Evolutionary conservation across 2,113 vertebrate species (phyloP), one percentile per base, ranked within the genome.

Genomic region (Lepus americanus): DNA sequence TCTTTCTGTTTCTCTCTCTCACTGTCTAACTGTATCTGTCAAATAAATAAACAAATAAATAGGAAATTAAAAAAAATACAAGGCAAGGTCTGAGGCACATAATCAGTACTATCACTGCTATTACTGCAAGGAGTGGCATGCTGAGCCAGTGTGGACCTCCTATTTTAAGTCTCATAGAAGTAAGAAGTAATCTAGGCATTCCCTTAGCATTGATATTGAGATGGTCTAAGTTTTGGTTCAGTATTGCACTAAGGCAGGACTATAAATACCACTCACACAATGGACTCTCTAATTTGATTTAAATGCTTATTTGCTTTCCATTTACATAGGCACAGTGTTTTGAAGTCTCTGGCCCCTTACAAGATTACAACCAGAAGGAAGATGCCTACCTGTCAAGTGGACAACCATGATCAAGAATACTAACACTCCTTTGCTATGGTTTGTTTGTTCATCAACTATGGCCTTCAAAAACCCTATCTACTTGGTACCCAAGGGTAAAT

Each of bases 231-330:
- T 76, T 96, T 74, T 87, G 80, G 84, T 89, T 93, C 49, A 69
- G 83, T 64, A 80, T 27, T 27, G 55, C 25, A 94, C 39, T 36
- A 51, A 88, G n/a, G 64, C 29, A 87, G 49, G 49, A 87, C 16
- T 93, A 80, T 39, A 93, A 92, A 88, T 76, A 95, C 36, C 27
- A 90, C 51, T 36, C 67, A 61, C 36, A 77, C 5, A 63, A 5
- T 9, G n/a, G 27, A 97, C 70, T 90, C 92, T 70, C 44, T 89
- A 88, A 96, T 92, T 70, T 72, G 69, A 92, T 78, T 94, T 88
- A 92, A 95, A 93, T 64, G 39, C 44, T 84, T 23, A 77, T 59
- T 23, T 53, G 29, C 78, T 96, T 90, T 64, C 25, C 29, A 88
- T 44, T 55, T 16, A 66, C 17, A 33, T 1, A 87, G 44, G 51